A percentile compares a stretch with the other conserved stretches of the same genome.
Conservation (phyloP, 2,113 vertebrate species). For the Ifrita kowaldi region DNA sequence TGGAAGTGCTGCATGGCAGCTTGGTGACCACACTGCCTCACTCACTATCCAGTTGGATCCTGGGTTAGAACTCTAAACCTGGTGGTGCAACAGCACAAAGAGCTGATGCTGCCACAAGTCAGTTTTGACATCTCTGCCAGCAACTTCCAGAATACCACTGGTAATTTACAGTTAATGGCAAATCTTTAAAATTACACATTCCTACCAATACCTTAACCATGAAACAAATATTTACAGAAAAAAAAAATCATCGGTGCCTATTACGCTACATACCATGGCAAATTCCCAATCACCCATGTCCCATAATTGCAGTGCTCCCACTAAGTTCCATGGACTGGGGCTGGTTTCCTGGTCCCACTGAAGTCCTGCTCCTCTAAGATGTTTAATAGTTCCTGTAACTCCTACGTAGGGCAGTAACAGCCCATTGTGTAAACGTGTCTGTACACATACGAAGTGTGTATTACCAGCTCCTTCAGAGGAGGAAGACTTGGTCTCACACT, state of each 20-base stretch:
- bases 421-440: background rate
- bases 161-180: background rate
- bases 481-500: background rate
- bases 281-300: background rate
- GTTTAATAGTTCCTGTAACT: background rate
- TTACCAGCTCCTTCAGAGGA: background rate
- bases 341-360: background rate
- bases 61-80: background rate
- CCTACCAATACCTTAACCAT: background rate
- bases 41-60: background rate
- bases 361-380: background rate
- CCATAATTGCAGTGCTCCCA: background rate
- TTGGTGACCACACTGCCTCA: background rate
- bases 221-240: background rate
- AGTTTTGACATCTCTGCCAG: background rate
- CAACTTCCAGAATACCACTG: background rate
- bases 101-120: background rate
- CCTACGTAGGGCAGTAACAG: background rate
- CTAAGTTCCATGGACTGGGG: accelerated
- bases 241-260: background rate
- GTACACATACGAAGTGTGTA: background rate
- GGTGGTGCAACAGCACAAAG: background rate
- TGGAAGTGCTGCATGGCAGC: slow-evolving; percentile 33
- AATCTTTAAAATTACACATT: background rate
- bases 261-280: background rate